phyloP scores from a whole-genome alignment of 2,888 invertebrate genomes.

The Resseliella maxima region DNA sequence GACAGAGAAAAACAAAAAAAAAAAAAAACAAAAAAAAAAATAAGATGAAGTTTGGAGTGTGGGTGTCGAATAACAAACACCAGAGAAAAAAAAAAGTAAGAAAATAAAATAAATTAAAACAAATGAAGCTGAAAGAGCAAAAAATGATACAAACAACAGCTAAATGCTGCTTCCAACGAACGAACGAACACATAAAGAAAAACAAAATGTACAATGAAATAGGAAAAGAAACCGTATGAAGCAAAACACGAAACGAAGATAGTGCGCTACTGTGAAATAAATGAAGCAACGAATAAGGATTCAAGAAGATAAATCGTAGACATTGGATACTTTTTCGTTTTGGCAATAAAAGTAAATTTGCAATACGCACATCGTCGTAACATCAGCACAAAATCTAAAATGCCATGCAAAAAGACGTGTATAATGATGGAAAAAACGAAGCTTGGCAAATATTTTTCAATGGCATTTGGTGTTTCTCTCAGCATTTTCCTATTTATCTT shows the following conservation, averaged over 20 bases:
- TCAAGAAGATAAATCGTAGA: conserved; percentile 46
- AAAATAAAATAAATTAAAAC: conserved; percentile 48
- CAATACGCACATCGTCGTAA: not conserved
- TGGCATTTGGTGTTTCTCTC: conserved; percentile 33
- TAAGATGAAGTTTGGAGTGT: not conserved
- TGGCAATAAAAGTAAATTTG: not conserved
- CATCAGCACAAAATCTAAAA: conserved; percentile 9
- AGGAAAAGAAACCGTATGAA: too few relatives aligned
- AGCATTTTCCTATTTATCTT: conserved; percentile 47
- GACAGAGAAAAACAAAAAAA: not conserved
- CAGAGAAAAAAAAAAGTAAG: not conserved
- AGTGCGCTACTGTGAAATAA: not conserved
- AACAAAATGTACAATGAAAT: too few relatives aligned
- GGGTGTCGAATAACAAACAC: conserved; percentile 18
- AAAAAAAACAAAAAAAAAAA: not conserved
- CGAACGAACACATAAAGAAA: not conserved
- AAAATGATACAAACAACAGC: conserved; percentile 39
- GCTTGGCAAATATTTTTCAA: conserved; percentile 24
- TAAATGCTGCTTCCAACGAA: not conserved
- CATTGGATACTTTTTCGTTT: conserved; percentile 17
- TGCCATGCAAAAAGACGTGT: not conserved
- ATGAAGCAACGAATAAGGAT: conserved; percentile 16
- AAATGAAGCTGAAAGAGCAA: conserved; percentile 47
- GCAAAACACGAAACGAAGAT: not conserved
- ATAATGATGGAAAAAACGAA: conserved; percentile 45